A percentile compares a stretch with the other conserved stretches of the same genome.
These are phyloP conservation scores for Phrynocephalus versicolor DNA, from an alignment of 2,113 vertebrate genomes.

Conservation along the genomic window DNA sequence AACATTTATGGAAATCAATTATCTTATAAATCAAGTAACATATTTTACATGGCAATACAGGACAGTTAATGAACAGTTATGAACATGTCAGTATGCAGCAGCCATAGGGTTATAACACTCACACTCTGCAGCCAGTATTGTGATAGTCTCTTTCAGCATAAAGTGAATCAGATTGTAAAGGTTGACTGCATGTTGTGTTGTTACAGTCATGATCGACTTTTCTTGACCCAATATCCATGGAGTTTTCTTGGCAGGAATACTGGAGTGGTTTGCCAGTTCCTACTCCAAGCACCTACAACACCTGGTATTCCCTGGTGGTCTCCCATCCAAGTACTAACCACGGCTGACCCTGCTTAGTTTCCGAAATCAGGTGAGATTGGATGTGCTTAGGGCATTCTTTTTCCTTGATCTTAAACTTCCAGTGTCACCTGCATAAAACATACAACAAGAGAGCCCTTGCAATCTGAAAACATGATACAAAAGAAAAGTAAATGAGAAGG, in stretches of 20 bases:
- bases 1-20: background rate
- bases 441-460: background rate
- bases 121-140: no score
- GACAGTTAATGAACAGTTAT: background rate
- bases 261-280: no score
- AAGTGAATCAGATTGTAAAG: background rate
- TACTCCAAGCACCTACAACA: no score
- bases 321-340: no score
- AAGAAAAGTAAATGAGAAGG: background rate
- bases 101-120: background rate
- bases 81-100: background rate
- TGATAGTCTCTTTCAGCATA: background rate
- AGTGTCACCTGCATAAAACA: background rate
- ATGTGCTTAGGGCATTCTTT: background rate
- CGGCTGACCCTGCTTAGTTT: no score
- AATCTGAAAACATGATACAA: background rate
- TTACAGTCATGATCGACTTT: no score
- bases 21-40: background rate
- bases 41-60: no score
- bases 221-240: no score
- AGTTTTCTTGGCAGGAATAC: no score
- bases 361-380: no score
- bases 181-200: background rate
- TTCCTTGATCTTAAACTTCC: background rate
- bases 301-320: no score